Evolutionary conservation across 2,888 invertebrate genomes (phyloP), one percentile per base, ranked within the genome.

Genomic region (Lissonota sp.): DNA sequence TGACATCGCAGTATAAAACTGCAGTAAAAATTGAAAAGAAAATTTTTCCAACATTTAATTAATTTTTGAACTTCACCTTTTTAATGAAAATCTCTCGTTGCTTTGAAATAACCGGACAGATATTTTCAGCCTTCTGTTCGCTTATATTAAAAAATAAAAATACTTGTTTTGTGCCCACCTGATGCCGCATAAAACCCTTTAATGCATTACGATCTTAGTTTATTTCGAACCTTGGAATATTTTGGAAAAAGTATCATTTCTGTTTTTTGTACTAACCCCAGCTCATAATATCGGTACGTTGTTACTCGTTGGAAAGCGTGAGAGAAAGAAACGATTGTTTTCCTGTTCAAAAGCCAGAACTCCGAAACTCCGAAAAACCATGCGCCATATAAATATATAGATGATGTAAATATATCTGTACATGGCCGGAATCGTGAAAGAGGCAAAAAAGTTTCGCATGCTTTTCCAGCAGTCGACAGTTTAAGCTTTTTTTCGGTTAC

Each of bases 401-500:
- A 4, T 14, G 53, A 16, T 16, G 5, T 14, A 16, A 14, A 5
- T 53, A 53, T 53, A 16, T 5, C 1, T 26, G 10, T 57, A 55
- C 26, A 6, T 53, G 12, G 66, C 42, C 40, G 40, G 42, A 58
- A 60, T 60, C 10, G 51, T 26, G 64, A 58, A 42, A 71, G 64
- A 67, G 70, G 71, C 53, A 62, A 75, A 80, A 80, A 87, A 88
- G 79, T 87, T 87, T 79, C 82, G 83, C 84, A 81, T 87, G 85
- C 84, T 86, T 83, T 83, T 78, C 80, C 82, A 82, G 82, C 84
- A 79, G 75, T 82, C 71, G 78, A 85, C 87, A 83, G 85, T 88
- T 88, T 85, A 88, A 88, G 84, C 85, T 87, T 86, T 57, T 70
- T 75, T 62, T 37, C 55, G 12, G 8, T 60, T 42, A 42, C 26